phyloP scores from a whole-genome alignment of 2,888 invertebrate species.

The Fragum fragum region DNA sequence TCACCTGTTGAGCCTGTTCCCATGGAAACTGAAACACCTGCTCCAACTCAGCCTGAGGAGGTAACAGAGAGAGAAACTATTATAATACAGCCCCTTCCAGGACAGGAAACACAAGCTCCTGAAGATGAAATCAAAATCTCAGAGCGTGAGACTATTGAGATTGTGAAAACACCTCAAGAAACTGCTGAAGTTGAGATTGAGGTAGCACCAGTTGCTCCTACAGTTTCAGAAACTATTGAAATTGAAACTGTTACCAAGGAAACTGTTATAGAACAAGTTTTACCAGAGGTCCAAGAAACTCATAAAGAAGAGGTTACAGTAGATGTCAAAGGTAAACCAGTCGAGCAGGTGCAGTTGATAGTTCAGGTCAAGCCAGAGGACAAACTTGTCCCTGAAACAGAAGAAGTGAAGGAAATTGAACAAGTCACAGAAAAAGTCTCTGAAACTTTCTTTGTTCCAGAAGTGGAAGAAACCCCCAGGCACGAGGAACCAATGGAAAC shows the following conservation, averaged over 20 bases:
- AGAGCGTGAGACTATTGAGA: constrained; percentile 72
- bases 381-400: constrained; percentile 67
- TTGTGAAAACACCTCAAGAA: constrained; percentile 68
- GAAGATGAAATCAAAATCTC: constrained; percentile 68
- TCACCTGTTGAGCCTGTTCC: constrained; percentile 55
- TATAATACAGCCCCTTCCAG: constrained; percentile 55
- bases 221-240: constrained; percentile 65
- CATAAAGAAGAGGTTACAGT: constrained; percentile 75
- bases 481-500: constrained; percentile 67
- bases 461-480: constrained; percentile 63
- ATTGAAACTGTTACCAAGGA: constrained; percentile 66
- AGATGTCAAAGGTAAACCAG: constrained; percentile 72
- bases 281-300: constrained; percentile 65
- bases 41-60: constrained; percentile 64
- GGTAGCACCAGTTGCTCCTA: constrained; percentile 61
- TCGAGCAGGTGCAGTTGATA: constrained; percentile 79
- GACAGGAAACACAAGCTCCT: constrained; percentile 70
- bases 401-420: constrained; percentile 65
- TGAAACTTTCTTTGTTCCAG: constrained; percentile 66
- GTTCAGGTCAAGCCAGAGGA: constrained; percentile 74
- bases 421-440: constrained; percentile 64
- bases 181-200: constrained; percentile 65
- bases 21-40: constrained; percentile 63
- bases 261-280: constrained; percentile 54
- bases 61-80: constrained; percentile 68